Evolutionary conservation across 2,113 vertebrate genomes (phyloP).

Genomic region (Alouatta palliata): DNA sequence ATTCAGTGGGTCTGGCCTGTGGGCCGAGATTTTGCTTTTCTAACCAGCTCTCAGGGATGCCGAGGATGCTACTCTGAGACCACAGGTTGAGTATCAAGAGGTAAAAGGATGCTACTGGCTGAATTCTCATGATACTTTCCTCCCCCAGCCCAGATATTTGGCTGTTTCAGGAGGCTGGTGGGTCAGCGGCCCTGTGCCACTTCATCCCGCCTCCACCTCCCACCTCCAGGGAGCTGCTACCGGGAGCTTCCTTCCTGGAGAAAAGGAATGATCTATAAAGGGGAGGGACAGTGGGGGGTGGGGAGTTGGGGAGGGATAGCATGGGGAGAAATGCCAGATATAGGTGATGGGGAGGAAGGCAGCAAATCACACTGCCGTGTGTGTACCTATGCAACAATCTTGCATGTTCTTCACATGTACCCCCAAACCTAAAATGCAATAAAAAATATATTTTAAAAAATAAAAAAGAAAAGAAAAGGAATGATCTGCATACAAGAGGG

Average conservation of each 20-base stretch:
- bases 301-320: too few species aligned
- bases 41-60: not conserved
- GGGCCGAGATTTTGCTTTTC: not conserved
- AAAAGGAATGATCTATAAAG: not conserved
- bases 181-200: not conserved
- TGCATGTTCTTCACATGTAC: too few species aligned
- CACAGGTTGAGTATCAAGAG: rapidly evolving
- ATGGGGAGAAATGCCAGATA: too few species aligned
- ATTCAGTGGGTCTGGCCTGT: not conserved
- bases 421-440: too few species aligned
- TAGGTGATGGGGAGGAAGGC: too few species aligned
- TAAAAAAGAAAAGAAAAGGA: too few species aligned
- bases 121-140: rapidly evolving
- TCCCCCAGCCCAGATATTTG: not conserved
- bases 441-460: too few species aligned
- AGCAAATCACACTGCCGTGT: too few species aligned
- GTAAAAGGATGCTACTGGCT: not conserved
- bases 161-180: constrained; percentile 13
- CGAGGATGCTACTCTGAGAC: not conserved
- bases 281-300: too few species aligned
- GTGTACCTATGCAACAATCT: too few species aligned
- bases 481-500: not conserved
- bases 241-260: not conserved
- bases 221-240: rapidly evolving
- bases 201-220: not conserved